Conservation (phyloP, 2,113 vertebrate species). For the Aix galericulata region DNA sequence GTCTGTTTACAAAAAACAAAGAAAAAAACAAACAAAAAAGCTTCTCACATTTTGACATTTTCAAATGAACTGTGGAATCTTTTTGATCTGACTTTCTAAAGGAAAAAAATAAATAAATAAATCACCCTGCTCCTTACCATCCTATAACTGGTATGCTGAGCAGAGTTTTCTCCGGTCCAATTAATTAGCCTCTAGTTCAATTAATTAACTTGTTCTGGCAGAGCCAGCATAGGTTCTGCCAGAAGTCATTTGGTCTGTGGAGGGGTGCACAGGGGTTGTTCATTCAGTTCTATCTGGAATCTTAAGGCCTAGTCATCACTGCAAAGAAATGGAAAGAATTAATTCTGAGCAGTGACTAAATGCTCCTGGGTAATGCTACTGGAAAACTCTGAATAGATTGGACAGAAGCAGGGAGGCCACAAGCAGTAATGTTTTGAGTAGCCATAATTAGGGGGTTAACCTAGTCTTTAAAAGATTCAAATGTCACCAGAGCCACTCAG, state of each 20-base stretch:
- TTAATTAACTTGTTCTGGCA: not conserved
- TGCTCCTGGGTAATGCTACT: not conserved
- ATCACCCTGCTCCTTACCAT: not conserved
- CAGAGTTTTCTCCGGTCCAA: not conserved
- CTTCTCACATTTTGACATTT: not conserved
- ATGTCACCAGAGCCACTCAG: not conserved
- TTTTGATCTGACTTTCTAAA: not conserved
- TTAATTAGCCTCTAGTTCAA: conserved; percentile 33
- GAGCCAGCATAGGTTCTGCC: not conserved
- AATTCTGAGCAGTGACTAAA: not conserved
- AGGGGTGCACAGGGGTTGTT: not conserved
- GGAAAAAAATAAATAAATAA: not conserved
- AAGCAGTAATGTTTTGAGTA: not conserved
- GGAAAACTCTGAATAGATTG: not conserved
- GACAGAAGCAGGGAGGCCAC: not conserved
- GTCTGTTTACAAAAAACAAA: not conserved
- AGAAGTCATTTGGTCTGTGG: not conserved
- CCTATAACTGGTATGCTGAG: not conserved
- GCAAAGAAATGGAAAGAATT: not conserved
- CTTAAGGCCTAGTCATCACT: too few relatives aligned
- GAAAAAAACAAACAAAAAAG: not conserved
- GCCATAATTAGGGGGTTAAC: not conserved
- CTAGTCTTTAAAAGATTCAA: not conserved
- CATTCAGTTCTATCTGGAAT: not conserved
- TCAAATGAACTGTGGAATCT: not conserved